Base-by-base conservation (phyloP, 2,113 vertebrate species). In the Pelvicachromis taeniatus region DNA sequence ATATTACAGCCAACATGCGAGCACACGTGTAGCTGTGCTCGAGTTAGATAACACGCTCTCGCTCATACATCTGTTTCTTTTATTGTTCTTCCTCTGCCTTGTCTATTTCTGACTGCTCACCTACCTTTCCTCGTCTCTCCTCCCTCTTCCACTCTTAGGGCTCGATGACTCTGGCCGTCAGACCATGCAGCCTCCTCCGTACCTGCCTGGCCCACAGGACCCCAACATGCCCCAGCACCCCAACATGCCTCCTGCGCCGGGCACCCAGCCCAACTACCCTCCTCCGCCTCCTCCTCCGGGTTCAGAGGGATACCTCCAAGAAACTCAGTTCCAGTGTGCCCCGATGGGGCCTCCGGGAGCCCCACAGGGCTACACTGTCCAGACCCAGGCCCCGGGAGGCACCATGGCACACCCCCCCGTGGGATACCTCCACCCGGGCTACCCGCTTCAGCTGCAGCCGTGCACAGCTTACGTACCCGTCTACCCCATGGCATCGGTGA, bases 401-500 rank as follows among this genome's bases (percentile, higher is more conserved):
- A 81, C 95, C 89, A 78, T 96, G 82, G 81, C 93, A 7, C 96
- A 96, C 94, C 96, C 97, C 0, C 95, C 96, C 2, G 97, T 97
- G 54, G 97, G 97, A 73, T 98, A 98, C 89, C 88, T 97, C 78
- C 97, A 97, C 35, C 94, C 97, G 0, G 97, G 97, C 16, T 98
- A 97, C 91, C 97, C 97, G 1, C 95, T 98, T 21, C 98, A 98
- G 93, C 96, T 98, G 82, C 97, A 98, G 90, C 97, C 97, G 40
- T 98, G 97, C 95, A 97, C 97, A 0, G 97, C 97, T 26, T 98
- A 98, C 8, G 96, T 98, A 65, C 97, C 97, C 0, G 96, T 98
- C 73, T 98, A 98, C 87, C 97, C 97, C 0, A 97, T 98, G 88
- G 92, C 97, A 29, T 97, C 97, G 90, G 96, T 96, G 91, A 96